These are phyloP conservation scores for Cryptosula pallasiana DNA, from an alignment of 2,888 invertebrate genomes.

Conservation along the genomic window DNA sequence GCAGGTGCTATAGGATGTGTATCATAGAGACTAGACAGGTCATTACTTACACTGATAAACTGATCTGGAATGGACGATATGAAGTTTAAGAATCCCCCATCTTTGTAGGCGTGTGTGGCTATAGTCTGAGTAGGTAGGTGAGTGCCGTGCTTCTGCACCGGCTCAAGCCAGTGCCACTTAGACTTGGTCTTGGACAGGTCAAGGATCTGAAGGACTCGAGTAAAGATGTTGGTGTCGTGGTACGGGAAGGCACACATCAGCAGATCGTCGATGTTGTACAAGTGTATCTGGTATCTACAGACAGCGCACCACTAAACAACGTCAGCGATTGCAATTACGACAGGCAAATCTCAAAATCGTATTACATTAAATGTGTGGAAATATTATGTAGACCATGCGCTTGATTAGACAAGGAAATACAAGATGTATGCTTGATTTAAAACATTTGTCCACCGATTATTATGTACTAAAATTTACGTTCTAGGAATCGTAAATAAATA, in stretches of 20 bases:
- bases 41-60: conserved; percentile 57
- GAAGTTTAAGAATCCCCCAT: conserved; percentile 62
- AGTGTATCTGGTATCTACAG: conserved; percentile 73
- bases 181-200: conserved; percentile 56
- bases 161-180: conserved; percentile 58
- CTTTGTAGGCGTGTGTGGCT: conserved; percentile 66
- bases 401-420: too few species aligned
- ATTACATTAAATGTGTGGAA: too few species aligned
- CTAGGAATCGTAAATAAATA: too few species aligned
- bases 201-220: conserved; percentile 69
- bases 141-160: conserved; percentile 65
- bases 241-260: conserved; percentile 80
- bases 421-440: too few species aligned
- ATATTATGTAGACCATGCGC: too few species aligned
- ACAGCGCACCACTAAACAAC: neutral
- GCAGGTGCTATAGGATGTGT: neutral
- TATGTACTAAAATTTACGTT: too few species aligned
- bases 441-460: too few species aligned
- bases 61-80: conserved; percentile 60
- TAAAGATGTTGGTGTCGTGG: conserved; percentile 85
- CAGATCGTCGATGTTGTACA: conserved; percentile 77
- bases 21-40: neutral
- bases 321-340: too few species aligned
- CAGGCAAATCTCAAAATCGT: too few species aligned
- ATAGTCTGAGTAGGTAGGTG: conserved; percentile 69